Evolutionary conservation across 92 coral and sea anemone species (phyloP), one percentile per base, ranked within the genome.

Genomic region (Actinernus sp.): DNA sequence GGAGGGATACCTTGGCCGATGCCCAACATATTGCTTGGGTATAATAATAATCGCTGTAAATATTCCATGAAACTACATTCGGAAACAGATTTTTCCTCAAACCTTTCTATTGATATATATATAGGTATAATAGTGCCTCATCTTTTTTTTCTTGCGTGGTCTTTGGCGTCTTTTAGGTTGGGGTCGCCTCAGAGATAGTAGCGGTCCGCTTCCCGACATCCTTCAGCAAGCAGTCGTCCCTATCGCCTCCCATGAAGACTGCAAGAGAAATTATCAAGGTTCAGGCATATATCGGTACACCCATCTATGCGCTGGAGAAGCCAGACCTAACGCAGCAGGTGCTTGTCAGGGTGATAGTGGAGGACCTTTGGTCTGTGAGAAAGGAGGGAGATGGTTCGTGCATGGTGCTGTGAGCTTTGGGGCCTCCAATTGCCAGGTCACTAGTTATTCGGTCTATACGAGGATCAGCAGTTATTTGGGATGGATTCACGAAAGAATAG

Each of bases 321-420:
- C 78, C 1, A 31, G 43, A 14, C 23, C 37, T 1, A 49, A 58
- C 31, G 78, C 29, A 2, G 50, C 78, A 18, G 50, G 66, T 29
- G 78, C 78, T 48, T 70, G 78, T 33, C 78, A 87, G 19, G 93
- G 93, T 5, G 93, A 87, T 63, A 87, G 93, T 32, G 93, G 93
- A n/a, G 93, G 93, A 1, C 93, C 93, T 4, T 71, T 86, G 58
- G 92, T 74, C 25, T 86, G 92, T 26, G 84, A 79, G 64, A 56
- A 59, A 39, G 65, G 78, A 14, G 93, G 93, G 28, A 66, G 30
- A 26, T 87, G 88, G 88, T 51, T 52, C 55, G 76, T 88, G 2
- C 89, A 88, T 23, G 93, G 93, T 1, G 93, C 84, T 25, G 89
- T 88, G 26, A 88, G 93, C 71, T 87, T 87, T 28, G 88, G 93